Evolutionary conservation across 2,113 vertebrate genomes (phyloP), one percentile per base, ranked within the genome.

Genomic region (Aix galericulata): DNA sequence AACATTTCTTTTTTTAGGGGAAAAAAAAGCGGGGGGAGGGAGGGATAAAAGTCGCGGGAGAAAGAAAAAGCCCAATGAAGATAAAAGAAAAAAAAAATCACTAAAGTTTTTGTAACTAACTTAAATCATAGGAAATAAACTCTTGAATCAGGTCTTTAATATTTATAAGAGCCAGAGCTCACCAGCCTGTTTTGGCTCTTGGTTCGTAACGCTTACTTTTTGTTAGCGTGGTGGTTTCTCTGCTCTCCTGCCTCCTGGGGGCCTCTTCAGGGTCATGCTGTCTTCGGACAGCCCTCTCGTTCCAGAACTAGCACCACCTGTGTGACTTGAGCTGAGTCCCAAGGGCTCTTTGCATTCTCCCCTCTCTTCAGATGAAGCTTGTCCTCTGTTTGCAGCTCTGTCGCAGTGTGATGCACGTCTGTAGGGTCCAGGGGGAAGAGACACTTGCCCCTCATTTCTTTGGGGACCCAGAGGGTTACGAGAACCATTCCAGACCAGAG

Each of bases 101-200:
- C 50, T 52, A 13, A 89, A 63, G n/a, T 73, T 95, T 97, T 97
- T 94, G 89, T 96, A 95, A 95, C 92, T 96, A 96, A 97, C 92
- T 96, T 92, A 96, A 97, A 94, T 91, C 87, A 95, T 97, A 97
- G 95, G 96, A 97, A 95, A 96, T 96, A 95, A 96, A 97, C 58
- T 95, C 92, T 95, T 86, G 36, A 96, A 95, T 97, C 82, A 67
- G 92, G 75, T 96, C 85, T 96, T 88, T 91, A 94, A 56, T 96
- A 93, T 96, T 97, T 93, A 91, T 93, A 95, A 91, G 92, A 82
- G 88, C 36, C 91, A 62, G 80, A 96, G 91, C 87, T 86, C 86
- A 93, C 93, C 81, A 93, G 92, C 94, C 69, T 23, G 48, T 78
- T 86, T n/a, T 71, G 89, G 89, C 94, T 88, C 5, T 63, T 86